Evolutionary conservation across 2,888 invertebrate genomes (phyloP).

Genomic region (Choreutis nemorana): DNA sequence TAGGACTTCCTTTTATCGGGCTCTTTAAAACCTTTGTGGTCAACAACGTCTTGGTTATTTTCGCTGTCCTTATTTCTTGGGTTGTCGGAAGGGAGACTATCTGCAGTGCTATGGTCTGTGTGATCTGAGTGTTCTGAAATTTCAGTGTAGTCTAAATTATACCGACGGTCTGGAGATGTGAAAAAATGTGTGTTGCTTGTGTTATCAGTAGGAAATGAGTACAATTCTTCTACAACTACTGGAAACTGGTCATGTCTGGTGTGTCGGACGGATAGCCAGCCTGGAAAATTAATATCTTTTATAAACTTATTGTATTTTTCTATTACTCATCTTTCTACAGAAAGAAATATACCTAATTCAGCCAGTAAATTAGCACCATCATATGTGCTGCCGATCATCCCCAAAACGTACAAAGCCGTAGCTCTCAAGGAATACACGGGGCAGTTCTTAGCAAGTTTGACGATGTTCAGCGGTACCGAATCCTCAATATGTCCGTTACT

Average conservation of each 20-base stretch:
- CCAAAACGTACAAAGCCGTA: conserved; percentile 88
- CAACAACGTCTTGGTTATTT: conserved; percentile 35
- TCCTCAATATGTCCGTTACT: conserved; percentile 41
- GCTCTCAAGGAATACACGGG: conserved; percentile 89
- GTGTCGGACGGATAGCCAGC: conserved; percentile 80
- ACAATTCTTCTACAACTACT: conserved; percentile 73
- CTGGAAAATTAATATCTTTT: conserved; percentile 25
- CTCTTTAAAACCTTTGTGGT: conserved; percentile 28
- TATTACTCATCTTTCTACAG: background rate
- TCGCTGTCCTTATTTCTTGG: conserved; percentile 24
- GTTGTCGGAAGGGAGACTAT: conserved; percentile 44
- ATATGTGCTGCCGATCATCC: conserved; percentile 83
- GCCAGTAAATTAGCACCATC: conserved; percentile 82
- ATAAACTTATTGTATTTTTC: background rate
- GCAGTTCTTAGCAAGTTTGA: conserved; percentile 79
- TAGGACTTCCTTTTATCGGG: conserved; percentile 52
- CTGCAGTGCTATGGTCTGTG: conserved; percentile 51
- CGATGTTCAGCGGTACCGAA: conserved; percentile 46
- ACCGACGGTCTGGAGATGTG: conserved; percentile 38
- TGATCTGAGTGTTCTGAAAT: conserved; percentile 56
- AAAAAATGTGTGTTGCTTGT: conserved; percentile 31
- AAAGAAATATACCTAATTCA: conserved; percentile 63
- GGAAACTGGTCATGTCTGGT: conserved; percentile 81
- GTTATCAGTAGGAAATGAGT: conserved; percentile 52
- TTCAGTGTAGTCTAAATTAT: conserved; percentile 39